Evolutionary conservation across 37 sponge, comb jelly and placozoan species (phyloP).

Genomic region (Axinella damicornis): DNA sequence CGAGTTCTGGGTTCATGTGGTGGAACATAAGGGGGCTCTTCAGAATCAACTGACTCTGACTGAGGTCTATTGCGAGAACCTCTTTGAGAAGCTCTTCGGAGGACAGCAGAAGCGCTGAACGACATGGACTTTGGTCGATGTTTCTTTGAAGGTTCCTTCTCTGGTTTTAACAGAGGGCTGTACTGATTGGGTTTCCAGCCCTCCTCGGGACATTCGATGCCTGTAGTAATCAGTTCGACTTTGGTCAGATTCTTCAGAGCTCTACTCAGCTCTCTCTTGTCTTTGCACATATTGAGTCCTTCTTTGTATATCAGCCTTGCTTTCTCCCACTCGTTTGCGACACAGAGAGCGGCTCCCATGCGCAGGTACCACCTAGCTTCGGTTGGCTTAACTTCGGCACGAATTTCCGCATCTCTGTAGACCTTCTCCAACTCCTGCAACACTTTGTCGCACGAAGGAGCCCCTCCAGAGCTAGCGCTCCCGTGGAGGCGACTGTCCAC

Average conservation of each 20-base stretch:
- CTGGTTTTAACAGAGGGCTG: too few species aligned
- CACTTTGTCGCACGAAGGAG: constrained; percentile 18
- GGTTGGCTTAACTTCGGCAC: constrained; percentile 2
- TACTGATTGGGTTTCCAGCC: not conserved
- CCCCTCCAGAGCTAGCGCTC: not conserved
- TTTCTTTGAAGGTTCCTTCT: not conserved
- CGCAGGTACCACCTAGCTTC: constrained; percentile 66
- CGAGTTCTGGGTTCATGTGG: too few species aligned
- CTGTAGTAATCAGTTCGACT: constrained; percentile 37
- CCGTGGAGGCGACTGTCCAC: constrained; percentile 15
- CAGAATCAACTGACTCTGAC: too few species aligned
- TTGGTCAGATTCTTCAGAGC: constrained; percentile 55
- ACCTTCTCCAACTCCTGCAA: constrained; percentile 22
- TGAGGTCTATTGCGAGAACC: constrained; percentile 12
- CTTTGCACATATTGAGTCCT: constrained; percentile 69
- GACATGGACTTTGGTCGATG: not conserved
- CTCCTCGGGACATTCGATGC: constrained; percentile 34
- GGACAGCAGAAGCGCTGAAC: too few species aligned
- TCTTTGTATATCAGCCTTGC: constrained; percentile 71
- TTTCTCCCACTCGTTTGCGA: constrained; percentile 77
- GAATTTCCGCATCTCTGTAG: constrained; percentile 38
- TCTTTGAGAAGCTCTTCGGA: not conserved
- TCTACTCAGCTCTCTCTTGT: constrained; percentile 21
- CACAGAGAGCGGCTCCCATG: constrained; percentile 70
- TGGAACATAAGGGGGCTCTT: too few species aligned